phyloP scores from a whole-genome alignment of 1,140 invertebrate species.

The Macrosteles quadrilineatus region DNA sequence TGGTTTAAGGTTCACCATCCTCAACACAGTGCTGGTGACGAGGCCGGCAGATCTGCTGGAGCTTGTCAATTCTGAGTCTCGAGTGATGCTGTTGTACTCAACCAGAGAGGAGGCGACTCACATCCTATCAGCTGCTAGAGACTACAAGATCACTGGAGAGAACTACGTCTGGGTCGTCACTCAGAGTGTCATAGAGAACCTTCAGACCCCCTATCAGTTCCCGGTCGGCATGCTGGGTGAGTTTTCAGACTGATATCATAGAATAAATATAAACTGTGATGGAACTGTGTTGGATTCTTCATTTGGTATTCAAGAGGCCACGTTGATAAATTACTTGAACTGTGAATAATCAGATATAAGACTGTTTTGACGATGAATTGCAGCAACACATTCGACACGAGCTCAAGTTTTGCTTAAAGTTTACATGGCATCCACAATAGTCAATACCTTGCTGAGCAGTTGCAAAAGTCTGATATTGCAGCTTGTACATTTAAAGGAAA shows the following conservation, averaged over 20 bases:
- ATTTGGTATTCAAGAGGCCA: background rate
- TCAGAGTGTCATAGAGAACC: constrained; percentile 86
- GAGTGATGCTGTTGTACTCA: constrained; percentile 92
- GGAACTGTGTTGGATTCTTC: background rate
- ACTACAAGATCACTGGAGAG: constrained; percentile 86
- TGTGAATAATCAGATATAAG: too few relatives aligned
- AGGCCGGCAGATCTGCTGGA: constrained; percentile 66
- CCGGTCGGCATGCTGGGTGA: constrained; percentile 92
- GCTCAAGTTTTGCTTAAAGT: too few relatives aligned
- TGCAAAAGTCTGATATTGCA: too few relatives aligned
- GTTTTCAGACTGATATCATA: constrained; percentile 44
- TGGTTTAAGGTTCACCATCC: constrained; percentile 79
- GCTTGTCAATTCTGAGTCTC: constrained; percentile 85
- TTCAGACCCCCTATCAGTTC: constrained; percentile 73
- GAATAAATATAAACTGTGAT: background rate
- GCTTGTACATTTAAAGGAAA: too few relatives aligned
- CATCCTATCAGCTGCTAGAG: constrained; percentile 78
- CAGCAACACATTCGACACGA: too few relatives aligned
- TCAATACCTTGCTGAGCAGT: too few relatives aligned
- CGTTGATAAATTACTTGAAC: too few relatives aligned
- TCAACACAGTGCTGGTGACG: constrained; percentile 80
- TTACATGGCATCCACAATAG: too few relatives aligned
- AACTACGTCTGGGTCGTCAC: constrained; percentile 97
- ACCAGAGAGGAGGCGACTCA: constrained; percentile 82
- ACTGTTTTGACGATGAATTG: too few relatives aligned